Conservation (phyloP, 2,888 invertebrate species). For the Nephrotoma appendiculata region DNA sequence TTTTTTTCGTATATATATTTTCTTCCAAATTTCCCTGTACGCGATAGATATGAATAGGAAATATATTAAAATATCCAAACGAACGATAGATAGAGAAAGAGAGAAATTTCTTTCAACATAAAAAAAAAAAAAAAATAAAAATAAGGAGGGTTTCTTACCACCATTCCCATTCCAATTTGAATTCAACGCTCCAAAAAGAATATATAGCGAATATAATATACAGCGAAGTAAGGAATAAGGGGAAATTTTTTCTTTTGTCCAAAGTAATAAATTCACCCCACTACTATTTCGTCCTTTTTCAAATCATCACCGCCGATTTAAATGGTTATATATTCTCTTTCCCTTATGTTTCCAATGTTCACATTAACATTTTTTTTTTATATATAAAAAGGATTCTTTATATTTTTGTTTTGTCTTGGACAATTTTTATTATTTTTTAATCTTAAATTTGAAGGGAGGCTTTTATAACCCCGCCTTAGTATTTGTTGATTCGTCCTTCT, state of each 20-base stretch:
- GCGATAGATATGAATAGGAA: conserved; percentile 6
- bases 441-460: neutral
- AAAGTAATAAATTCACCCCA: neutral
- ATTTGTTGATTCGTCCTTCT: neutral
- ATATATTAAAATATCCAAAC: conserved; percentile 16
- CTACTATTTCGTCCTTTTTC: neutral
- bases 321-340: neutral
- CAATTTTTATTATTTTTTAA: neutral
- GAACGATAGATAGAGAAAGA: conserved; percentile 6
- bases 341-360: neutral
- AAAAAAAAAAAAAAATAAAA: neutral
- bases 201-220: neutral
- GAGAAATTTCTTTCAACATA: neutral
- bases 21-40: neutral
- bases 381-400: neutral
- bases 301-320: neutral
- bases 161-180: neutral
- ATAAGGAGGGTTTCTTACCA: neutral
- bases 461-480: neutral
- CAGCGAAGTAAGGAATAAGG: neutral
- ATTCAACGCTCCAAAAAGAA: neutral
- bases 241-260: neutral
- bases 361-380: neutral
- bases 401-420: neutral
- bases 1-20: neutral